These are phyloP conservation scores for Merluccius polli DNA, from an alignment of 2,797 vertebrate genomes.

Conservation along the genomic window DNA sequence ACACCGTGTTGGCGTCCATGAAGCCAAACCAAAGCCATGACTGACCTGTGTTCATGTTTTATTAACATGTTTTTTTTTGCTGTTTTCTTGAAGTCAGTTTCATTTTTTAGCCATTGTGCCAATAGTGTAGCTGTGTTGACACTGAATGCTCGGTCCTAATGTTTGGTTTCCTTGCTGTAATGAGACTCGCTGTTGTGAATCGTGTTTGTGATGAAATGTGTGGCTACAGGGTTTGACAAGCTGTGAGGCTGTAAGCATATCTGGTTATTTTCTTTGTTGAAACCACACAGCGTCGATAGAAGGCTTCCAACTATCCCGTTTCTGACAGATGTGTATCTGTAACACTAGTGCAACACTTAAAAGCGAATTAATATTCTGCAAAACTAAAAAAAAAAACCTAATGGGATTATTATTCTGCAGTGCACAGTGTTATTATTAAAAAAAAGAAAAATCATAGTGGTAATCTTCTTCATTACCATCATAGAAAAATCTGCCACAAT, in stretches of 20 bases:
- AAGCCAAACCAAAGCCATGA: neutral
- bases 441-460: neutral
- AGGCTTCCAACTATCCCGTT: conserved; percentile 13
- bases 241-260: neutral
- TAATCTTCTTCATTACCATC: neutral
- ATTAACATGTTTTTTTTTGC: neutral
- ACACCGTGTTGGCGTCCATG: neutral
- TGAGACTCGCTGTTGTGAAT: too few relatives aligned
- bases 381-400: too few relatives aligned
- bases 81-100: neutral
- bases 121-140: neutral
- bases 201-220: neutral
- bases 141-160: neutral
- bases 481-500: neutral
- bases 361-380: neutral
- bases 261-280: neutral
- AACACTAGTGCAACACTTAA: neutral
- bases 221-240: neutral
- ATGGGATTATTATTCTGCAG: neutral
- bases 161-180: neutral
- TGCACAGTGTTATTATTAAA: neutral
- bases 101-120: neutral
- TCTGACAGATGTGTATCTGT: neutral
- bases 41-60: neutral
- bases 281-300: neutral